Evolutionary conservation across 2,113 vertebrate genomes (phyloP).

Genomic region (Scartelaos histophorus): DNA sequence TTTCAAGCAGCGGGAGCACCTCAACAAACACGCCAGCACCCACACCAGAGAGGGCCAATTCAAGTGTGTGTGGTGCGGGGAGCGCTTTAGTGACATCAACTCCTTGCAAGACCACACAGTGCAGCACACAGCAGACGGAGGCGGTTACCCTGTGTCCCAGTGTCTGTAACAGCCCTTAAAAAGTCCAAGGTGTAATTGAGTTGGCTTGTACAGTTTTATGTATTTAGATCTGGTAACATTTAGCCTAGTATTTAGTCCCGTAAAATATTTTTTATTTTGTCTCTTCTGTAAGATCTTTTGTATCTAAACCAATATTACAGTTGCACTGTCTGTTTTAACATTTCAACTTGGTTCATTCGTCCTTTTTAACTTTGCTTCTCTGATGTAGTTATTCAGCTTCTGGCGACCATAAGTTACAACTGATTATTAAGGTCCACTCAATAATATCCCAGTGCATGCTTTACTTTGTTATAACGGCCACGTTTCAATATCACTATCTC

Average conservation of each 20-base stretch:
- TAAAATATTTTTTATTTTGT: constrained; percentile 12
- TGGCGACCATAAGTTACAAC: neutral
- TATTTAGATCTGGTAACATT: constrained; percentile 6
- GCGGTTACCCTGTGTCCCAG: constrained; percentile 86
- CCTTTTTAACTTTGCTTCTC: neutral
- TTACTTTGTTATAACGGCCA: neutral
- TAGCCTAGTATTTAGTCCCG: constrained; percentile 13
- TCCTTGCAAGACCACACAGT: constrained; percentile 95
- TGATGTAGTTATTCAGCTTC: neutral
- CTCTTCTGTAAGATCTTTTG: constrained; percentile 6
- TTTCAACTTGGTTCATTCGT: neutral
- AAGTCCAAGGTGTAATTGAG: neutral
- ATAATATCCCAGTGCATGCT: neutral
- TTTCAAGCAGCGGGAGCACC: constrained; percentile 97
- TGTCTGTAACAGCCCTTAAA: constrained; percentile 79
- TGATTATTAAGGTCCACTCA: neutral
- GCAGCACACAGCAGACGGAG: constrained; percentile 89
- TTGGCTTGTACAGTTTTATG: neutral
- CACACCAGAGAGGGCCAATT: constrained; percentile 95
- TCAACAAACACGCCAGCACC: constrained; percentile 93
- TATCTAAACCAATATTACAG: neutral
- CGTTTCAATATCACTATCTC: neutral
- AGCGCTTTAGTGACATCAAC: constrained; percentile 92
- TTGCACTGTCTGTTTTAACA: neutral
- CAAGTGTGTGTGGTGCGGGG: constrained; percentile 97